Evolutionary conservation across 2,797 vertebrate species (phyloP), one percentile per base, ranked within the genome.

Genomic region (Vireo griseus): DNA sequence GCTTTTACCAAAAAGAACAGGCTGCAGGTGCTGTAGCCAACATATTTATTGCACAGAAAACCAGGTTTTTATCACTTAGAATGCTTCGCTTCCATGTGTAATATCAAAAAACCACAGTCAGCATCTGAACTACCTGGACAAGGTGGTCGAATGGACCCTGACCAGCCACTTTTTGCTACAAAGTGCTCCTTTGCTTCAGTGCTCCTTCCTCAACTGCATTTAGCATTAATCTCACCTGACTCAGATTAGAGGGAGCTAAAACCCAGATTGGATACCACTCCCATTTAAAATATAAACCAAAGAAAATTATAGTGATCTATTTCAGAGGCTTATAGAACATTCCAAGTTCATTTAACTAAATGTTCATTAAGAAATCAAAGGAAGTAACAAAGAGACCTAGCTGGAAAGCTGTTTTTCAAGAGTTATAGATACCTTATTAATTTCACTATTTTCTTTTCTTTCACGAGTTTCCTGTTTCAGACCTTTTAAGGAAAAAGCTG

Each of bases 181-280:
- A 18, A 29, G 73, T 74, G 52, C 35, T 35, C 35, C 35, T 35
- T 35, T 35, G 35, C 19, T 54, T 44, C 26, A 18, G 13, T 18
- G 3, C 16, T 78, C 39, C 54, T 88, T 78, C 66, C 81, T 71
- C 9, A 0, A 6, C 29, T 67, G 55, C 52, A 45, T 59, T 84
- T 78, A 71, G 80, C 57, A 71, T 55, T 73, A 82, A 92, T 89
- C 77, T n/a, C 35, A 67, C 74, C 33, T 80, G 57, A 85, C 85
- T 57, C 90, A 71, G 45, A 68, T 80, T 50, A 93, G 19, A 50
- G 21, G 10, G 19, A 89, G 10, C 9, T 57, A 71, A 89, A 94
- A 92, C 22, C 9, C 39, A 65, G 52, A 67, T 29, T 74, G 45
- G 45, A 54, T 52, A 80, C 19, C 28, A n/a, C n/a, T 87, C 55